Percentiles rank a stretch among this genome's conserved stretches.
These are phyloP conservation scores for Phasia obesa DNA, from an alignment of 2,888 invertebrate genomes.

Conservation along the genomic window DNA sequence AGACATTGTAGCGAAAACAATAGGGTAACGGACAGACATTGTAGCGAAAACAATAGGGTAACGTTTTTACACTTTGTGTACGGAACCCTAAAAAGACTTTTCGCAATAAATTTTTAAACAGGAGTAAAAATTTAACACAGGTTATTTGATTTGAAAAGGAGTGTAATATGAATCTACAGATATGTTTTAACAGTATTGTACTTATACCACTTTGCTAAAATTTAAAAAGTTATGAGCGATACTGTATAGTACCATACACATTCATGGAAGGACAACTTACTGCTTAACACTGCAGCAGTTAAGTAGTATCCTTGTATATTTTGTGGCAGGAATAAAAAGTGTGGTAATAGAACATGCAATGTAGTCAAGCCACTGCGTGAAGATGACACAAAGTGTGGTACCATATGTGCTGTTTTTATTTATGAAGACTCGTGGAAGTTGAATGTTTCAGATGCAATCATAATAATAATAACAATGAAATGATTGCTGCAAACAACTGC, in stretches of 20 bases:
- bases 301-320: conserved; percentile 3
- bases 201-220: too few species aligned
- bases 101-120: too few species aligned
- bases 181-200: too few species aligned
- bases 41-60: too few species aligned
- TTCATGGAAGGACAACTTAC: neutral
- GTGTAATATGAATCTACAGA: too few species aligned
- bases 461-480: conserved; percentile 65
- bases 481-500: conserved; percentile 68
- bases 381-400: conserved; percentile 73
- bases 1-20: too few species aligned
- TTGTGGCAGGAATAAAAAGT: neutral
- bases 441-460: conserved; percentile 69
- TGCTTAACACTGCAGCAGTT: neutral
- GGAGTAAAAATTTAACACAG: too few species aligned
- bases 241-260: neutral
- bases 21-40: too few species aligned
- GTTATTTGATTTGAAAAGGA: too few species aligned
- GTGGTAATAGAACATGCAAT: neutral
- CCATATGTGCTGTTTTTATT: conserved; percentile 79
- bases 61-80: too few species aligned
- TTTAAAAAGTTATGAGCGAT: neutral
- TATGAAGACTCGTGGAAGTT: conserved; percentile 74
- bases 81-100: too few species aligned
- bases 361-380: conserved; percentile 55